Evolutionary conservation across 2,888 invertebrate species (phyloP), one percentile per base, ranked within the genome.

Genomic region (Agonopterix alstromeriana): DNA sequence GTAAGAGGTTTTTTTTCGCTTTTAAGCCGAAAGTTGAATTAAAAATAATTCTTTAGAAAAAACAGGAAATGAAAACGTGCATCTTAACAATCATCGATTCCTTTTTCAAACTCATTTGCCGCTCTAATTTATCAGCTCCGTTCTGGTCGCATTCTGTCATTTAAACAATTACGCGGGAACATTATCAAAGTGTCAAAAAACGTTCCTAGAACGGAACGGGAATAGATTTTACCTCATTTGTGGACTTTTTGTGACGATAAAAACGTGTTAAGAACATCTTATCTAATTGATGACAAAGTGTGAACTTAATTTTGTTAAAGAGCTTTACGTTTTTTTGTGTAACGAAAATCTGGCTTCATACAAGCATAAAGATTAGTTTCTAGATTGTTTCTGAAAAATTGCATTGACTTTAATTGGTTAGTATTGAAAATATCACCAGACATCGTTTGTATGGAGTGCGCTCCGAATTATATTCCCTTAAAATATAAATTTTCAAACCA

Each of bases 151-250:
- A 66, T 67, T 75, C 83, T 81, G 78, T 86, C 87, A 66, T 87
- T 87, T 77, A 73, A 73, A 66, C 87, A 87, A 87, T 87, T 87
- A 84, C 62, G 66, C 67, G 59, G 62, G 46, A 53, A 58, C 67
- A 71, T 64, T 80, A 81, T 87, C 87, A 85, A 77, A 61, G 76
- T 83, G 87, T 83, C 84, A 75, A 40, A 66, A 58, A 57, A 58
- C 56, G 45, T 53, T 55, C 55, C 48, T 38, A 47, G 53, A 54
- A 56, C 10, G 47, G 45, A 50, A 45, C 14, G 35, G 36, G 45
- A 54, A 54, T 54, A 56, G 49, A 54, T 51, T 53, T 46, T 49
- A 43, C 46, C 27, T 49, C 36, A 44, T 41, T 35, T 36, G 35
- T 11, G 40, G 27, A 27, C 35, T 35, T 48, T 51, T 48, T 36